Evolutionary conservation across 2,888 invertebrate genomes (phyloP).

Genomic region (Nemotelus pantherinus): DNA sequence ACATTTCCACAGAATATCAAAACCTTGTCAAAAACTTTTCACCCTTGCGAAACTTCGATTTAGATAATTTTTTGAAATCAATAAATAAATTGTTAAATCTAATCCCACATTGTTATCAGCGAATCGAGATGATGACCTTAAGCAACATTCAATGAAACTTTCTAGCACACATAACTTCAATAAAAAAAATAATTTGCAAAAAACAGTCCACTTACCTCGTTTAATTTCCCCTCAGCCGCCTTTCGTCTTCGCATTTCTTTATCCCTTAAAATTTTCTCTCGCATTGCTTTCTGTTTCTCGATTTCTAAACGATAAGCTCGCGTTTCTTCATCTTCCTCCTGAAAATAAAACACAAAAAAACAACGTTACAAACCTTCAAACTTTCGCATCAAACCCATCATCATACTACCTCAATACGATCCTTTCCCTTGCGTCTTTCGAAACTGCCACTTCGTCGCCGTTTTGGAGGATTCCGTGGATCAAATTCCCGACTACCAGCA

Average conservation of each 20-base stretch:
- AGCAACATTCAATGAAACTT: too few species aligned
- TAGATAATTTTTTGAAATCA: too few species aligned
- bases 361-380: conserved; percentile 18
- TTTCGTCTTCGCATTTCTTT: conserved; percentile 66
- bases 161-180: too few species aligned
- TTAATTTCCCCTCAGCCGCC: conserved; percentile 63
- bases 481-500: conserved; percentile 58
- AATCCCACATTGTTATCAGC: too few species aligned
- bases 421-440: conserved; percentile 53
- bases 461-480: conserved; percentile 54
- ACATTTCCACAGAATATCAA: too few species aligned
- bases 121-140: too few species aligned
- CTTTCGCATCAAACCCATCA: background rate
- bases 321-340: conserved; percentile 67
- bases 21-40: too few species aligned
- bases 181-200: background rate
- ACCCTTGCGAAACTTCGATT: too few species aligned
- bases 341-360: conserved; percentile 47
- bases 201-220: conserved; percentile 50
- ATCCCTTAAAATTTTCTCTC: conserved; percentile 65
- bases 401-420: conserved; percentile 57
- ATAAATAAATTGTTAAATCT: too few species aligned
- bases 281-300: conserved; percentile 66
- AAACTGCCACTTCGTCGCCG: conserved; percentile 58
- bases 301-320: conserved; percentile 65